Conservation (phyloP, 2,888 invertebrate species). For the Chrysina gloriosa region DNA sequence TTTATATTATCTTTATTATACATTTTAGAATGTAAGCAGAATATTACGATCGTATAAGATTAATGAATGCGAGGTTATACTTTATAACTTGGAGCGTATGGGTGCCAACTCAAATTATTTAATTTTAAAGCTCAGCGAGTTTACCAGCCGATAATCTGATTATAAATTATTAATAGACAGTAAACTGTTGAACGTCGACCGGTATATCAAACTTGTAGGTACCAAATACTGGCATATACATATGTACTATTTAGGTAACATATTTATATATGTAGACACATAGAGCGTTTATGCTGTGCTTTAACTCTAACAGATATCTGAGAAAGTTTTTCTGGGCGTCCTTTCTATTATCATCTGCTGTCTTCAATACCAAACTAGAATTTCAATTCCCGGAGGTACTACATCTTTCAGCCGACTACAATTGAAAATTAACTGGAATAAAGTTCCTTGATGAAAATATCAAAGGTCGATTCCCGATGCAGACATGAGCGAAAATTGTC, state of each 20-base stretch:
- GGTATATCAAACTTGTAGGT: not conserved
- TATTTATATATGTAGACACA: not conserved
- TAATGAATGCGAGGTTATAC: not conserved
- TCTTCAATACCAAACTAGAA: not conserved
- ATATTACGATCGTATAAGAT: too few species aligned
- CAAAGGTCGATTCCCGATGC: not conserved
- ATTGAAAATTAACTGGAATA: conserved; percentile 1
- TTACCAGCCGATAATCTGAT: not conserved
- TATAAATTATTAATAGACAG: conserved; percentile 7
- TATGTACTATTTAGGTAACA: not conserved
- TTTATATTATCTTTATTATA: too few species aligned
- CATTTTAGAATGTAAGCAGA: too few species aligned
- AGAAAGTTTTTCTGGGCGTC: not conserved
- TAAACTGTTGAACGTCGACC: not conserved
- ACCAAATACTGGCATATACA: not conserved
- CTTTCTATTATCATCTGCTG: not conserved
- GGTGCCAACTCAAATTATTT: not conserved
- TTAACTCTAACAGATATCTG: not conserved
- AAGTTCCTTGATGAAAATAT: not conserved
- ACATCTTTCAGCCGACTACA: not conserved
- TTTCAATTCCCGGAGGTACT: not conserved
- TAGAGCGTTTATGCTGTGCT: not conserved
- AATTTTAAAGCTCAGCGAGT: conserved; percentile 6
- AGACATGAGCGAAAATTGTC: not conserved
- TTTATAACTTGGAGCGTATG: not conserved